phyloP scores from a whole-genome alignment of 1,140 invertebrate species.

The Apis cerana region DNA sequence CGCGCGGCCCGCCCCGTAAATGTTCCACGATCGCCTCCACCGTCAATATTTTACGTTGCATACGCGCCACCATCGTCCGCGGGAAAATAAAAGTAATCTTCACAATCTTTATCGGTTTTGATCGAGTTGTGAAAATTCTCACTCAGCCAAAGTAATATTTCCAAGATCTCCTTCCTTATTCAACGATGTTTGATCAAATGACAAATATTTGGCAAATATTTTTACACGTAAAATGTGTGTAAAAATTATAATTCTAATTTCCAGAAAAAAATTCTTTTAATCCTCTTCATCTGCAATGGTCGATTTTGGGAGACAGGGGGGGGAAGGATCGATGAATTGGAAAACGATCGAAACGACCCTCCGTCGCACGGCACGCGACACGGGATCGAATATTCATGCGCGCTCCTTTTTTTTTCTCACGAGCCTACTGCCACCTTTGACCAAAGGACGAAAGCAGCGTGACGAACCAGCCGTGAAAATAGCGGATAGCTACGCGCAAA shows the following conservation, averaged over 20 bases:
- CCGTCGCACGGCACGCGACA: constrained; percentile 46
- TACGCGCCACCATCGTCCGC: not conserved
- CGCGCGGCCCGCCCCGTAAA: constrained; percentile 68
- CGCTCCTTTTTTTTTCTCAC: constrained; percentile 77
- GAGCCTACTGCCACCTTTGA: constrained; percentile 44
- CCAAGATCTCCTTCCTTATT: too few relatives aligned
- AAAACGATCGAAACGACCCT: constrained; percentile 49
- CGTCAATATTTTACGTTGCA: not conserved
- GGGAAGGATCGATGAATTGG: constrained; percentile 29
- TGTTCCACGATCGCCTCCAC: constrained; percentile 55
- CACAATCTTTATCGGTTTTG: too few relatives aligned
- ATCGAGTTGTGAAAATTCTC: too few relatives aligned
- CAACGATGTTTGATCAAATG: too few relatives aligned
- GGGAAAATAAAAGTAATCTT: not conserved
- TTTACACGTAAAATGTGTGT: too few relatives aligned
- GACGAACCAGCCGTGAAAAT: constrained; percentile 76
- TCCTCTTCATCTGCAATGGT: not conserved
- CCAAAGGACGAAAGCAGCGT: constrained; percentile 62
- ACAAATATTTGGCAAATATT: too few relatives aligned
- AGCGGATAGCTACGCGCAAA: constrained; percentile 76
- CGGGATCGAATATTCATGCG: constrained; percentile 61
- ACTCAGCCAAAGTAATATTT: too few relatives aligned
- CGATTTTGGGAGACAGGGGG: not conserved
- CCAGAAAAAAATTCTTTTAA: too few relatives aligned
- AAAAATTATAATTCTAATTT: too few relatives aligned